A percentile compares a stretch with the other conserved stretches of the same genome.
Conservation (phyloP, 2,113 vertebrate genomes). For the Hemiprocne comata region DNA sequence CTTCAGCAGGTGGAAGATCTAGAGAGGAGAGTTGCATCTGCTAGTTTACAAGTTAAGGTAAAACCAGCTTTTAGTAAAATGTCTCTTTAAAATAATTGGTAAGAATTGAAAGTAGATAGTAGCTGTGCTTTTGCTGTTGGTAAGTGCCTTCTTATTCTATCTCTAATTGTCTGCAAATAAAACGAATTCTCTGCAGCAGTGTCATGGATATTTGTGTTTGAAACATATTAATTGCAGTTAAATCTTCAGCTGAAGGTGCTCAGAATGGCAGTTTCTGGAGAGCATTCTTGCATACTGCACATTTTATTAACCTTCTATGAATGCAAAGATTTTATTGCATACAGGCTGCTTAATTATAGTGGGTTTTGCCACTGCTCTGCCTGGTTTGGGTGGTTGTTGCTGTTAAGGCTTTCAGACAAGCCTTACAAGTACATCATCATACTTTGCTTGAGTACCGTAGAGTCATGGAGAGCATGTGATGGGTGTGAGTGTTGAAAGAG, state of each 20-base stretch:
- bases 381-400: background rate
- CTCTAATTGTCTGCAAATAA: background rate
- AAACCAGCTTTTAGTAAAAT: constrained; percentile 67
- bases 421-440: background rate
- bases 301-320: background rate
- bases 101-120: constrained; percentile 16
- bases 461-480: background rate
- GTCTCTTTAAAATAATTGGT: constrained; percentile 28
- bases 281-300: background rate
- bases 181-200: background rate
- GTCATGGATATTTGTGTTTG: background rate
- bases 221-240: background rate
- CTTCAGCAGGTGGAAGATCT: constrained; percentile 93
- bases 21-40: constrained; percentile 90
- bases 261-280: background rate
- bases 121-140: background rate
- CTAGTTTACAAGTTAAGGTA: constrained; percentile 94
- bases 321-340: background rate
- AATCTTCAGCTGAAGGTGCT: background rate
- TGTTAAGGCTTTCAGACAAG: background rate
- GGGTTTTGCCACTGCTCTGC: background rate
- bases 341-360: background rate
- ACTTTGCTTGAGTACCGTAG: background rate
- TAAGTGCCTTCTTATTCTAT: constrained; percentile 38
- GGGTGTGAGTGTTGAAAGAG: background rate